Evolutionary conservation across 2,113 vertebrate genomes (phyloP).

Genomic region (Archilochus colubris): DNA sequence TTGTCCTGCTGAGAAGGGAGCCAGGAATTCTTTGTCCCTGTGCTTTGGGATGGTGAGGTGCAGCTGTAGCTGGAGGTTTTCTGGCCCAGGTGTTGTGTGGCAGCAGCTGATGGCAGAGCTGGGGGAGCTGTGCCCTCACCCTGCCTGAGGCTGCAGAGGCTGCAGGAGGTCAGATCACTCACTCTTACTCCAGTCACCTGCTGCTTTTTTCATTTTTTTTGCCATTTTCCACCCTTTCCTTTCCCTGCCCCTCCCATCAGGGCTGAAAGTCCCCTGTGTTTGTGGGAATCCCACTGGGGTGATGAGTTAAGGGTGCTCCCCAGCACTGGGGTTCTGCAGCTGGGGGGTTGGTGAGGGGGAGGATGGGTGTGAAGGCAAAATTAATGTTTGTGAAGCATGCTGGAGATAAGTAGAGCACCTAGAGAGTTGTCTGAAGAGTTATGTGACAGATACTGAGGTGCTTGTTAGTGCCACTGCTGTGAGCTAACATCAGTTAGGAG

Average conservation of each 20-base stretch:
- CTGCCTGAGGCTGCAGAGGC: not conserved
- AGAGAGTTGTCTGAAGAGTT: not conserved
- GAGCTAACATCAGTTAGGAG: not conserved
- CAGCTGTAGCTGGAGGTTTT: not conserved
- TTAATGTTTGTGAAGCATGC: not conserved
- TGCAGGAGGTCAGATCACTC: not conserved
- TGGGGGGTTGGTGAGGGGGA: not conserved
- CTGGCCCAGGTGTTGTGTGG: not conserved
- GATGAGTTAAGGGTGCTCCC: not conserved
- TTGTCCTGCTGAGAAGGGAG: not conserved
- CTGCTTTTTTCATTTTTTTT: not conserved
- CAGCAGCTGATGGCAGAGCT: not conserved
- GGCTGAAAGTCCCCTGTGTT: not conserved
- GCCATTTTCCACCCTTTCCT: not conserved
- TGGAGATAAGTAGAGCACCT: not conserved
- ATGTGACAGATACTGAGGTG: not conserved
- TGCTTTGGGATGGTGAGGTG: not conserved
- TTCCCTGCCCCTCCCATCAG: not conserved
- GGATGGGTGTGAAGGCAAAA: not conserved
- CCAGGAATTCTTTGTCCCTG: fast-evolving
- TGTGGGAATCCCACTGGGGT: fast-evolving
- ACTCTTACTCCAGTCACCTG: not conserved
- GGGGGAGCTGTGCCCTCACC: not conserved
- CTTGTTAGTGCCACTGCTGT: not conserved
- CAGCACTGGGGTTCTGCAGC: not conserved